phyloP scores from a whole-genome alignment of 2,797 vertebrate genomes.

The Nasua narica region DNA sequence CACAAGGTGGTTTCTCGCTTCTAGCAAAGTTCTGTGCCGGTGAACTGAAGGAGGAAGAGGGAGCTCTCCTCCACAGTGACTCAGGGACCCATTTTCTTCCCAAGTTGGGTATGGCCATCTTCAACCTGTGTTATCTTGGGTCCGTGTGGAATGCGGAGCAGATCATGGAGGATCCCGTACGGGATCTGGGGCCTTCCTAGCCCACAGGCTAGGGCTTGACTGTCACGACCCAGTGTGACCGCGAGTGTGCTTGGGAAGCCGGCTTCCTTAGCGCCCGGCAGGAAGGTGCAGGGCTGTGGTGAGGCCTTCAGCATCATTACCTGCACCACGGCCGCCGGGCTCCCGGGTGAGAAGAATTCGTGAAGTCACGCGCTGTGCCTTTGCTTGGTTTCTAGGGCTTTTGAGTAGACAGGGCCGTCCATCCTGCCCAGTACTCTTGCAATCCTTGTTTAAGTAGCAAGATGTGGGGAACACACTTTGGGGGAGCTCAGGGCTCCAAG shows the following conservation, averaged over 20 bases:
- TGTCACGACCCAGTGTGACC: background rate
- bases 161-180: background rate
- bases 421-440: background rate
- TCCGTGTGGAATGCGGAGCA: background rate
- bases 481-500: background rate
- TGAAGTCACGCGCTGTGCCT: background rate
- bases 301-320: background rate
- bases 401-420: background rate
- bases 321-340: background rate
- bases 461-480: background rate
- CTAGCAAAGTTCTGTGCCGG: background rate
- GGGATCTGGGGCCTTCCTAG: background rate
- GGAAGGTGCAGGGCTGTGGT: background rate
- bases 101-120: background rate
- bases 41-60: background rate
- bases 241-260: background rate
- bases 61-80: background rate
- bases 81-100: background rate
- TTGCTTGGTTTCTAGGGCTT: conserved; percentile 26
- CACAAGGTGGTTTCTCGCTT: background rate
- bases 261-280: background rate
- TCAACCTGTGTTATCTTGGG: background rate
- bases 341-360: background rate
- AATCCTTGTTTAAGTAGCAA: background rate
- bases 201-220: background rate